Evolutionary conservation across 1,140 invertebrate genomes (phyloP).

Genomic region (Scaptodrosophila lebanonensis): DNA sequence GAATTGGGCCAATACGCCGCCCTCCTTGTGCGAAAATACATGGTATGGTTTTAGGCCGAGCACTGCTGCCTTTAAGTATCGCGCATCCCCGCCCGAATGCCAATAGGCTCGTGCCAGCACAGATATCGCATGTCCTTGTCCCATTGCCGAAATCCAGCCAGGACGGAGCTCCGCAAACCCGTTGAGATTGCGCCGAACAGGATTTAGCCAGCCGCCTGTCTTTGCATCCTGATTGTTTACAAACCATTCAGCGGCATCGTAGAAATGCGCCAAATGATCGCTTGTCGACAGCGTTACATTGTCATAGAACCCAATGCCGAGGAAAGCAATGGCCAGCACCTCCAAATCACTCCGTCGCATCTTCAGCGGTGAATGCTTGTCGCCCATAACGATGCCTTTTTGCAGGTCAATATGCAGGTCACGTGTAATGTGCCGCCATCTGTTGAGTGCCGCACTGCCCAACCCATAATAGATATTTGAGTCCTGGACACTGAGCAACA

Average conservation of each 20-base stretch:
- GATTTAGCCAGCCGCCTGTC: slow-evolving; percentile 93
- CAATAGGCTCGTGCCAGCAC: slow-evolving; percentile 92
- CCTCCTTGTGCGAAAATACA: slow-evolving; percentile 82
- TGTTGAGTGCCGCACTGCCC: slow-evolving; percentile 80
- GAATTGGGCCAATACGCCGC: slow-evolving; percentile 92
- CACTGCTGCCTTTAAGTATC: slow-evolving; percentile 89
- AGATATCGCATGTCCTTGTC: slow-evolving; percentile 97
- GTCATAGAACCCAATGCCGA: slow-evolving; percentile 87
- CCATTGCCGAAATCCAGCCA: slow-evolving; percentile 98
- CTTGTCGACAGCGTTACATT: slow-evolving; percentile 90
- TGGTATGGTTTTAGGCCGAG: slow-evolving; percentile 89
- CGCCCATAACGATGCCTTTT: slow-evolving; percentile 86
- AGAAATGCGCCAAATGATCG: slow-evolving; percentile 93
- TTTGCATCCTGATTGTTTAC: slow-evolving; percentile 88
- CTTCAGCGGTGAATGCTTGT: slow-evolving; percentile 81
- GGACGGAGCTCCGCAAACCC: slow-evolving; percentile 88
- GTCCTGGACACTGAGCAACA: slow-evolving; percentile 85
- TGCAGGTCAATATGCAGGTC: slow-evolving; percentile 94
- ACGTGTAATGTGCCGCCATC: slow-evolving; percentile 90
- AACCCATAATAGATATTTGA: slow-evolving; percentile 93
- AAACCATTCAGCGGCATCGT: slow-evolving; percentile 95
- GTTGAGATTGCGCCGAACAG: slow-evolving; percentile 86
- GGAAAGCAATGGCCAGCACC: slow-evolving; percentile 70
- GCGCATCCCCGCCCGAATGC: slow-evolving; percentile 85
- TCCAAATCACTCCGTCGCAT: slow-evolving; percentile 87